Conservation (phyloP, 2,888 invertebrate genomes). For the Amphipyra tragopoginis region DNA sequence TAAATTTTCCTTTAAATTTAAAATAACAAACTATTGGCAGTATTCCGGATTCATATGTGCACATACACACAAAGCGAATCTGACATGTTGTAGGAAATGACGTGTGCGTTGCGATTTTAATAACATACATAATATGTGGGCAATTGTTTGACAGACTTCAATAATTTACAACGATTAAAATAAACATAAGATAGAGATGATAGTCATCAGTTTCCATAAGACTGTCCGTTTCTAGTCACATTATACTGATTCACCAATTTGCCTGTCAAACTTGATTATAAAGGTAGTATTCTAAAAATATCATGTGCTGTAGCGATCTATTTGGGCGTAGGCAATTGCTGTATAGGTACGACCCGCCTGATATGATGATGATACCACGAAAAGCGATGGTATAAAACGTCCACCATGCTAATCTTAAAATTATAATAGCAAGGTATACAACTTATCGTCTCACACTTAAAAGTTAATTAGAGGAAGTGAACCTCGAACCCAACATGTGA, state of each 20-base stretch:
- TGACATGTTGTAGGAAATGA: constrained; percentile 6
- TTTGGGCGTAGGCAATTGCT: too few relatives aligned
- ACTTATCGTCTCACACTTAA: too few relatives aligned
- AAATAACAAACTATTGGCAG: constrained; percentile 3
- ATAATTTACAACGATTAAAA: not conserved
- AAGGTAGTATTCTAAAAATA: not conserved
- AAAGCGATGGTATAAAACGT: too few relatives aligned
- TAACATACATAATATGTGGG: not conserved
- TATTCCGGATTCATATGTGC: constrained; percentile 8
- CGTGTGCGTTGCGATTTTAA: constrained; percentile 25
- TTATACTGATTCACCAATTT: not conserved
- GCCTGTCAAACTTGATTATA: not conserved
- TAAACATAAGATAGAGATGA: not conserved
- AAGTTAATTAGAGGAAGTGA: too few relatives aligned
- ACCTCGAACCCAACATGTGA: too few relatives aligned
- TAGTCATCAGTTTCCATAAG: not conserved
- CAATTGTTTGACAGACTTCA: constrained; percentile 1
- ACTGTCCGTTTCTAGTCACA: not conserved
- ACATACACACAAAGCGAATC: constrained; percentile 33
- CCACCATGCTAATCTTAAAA: too few relatives aligned
- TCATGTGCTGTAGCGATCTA: constrained; percentile 22
- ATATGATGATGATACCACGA: too few relatives aligned
- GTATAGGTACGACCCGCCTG: too few relatives aligned
- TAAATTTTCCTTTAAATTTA: constrained; percentile 10
- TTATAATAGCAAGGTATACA: too few relatives aligned